These are phyloP conservation scores for Trichomalopsis sarcophagae DNA, from an alignment of 1,140 invertebrate species.

Conservation along the genomic window DNA sequence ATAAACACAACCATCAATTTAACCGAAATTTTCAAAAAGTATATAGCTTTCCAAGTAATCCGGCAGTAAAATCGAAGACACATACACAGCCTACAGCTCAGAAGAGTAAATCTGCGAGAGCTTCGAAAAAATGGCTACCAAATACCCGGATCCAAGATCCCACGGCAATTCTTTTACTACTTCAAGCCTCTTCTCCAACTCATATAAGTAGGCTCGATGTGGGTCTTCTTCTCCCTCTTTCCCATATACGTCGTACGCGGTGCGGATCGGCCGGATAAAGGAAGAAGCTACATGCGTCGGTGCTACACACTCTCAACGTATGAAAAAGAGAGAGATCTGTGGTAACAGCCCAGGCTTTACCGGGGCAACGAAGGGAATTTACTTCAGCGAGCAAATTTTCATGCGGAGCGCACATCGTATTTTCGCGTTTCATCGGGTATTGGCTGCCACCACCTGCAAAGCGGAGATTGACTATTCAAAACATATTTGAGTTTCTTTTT, in stretches of 20 bases:
- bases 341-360: background rate
- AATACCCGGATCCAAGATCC: constrained; percentile 18
- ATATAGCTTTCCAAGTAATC: no score
- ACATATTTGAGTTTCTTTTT: constrained; percentile 4
- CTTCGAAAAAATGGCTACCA: background rate
- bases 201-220: constrained; percentile 10
- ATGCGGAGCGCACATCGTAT: constrained; percentile 20
- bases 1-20: background rate
- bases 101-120: background rate
- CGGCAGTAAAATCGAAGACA: no score
- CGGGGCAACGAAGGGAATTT: constrained; percentile 11
- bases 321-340: background rate
- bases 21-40: no score
- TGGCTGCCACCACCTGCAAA: background rate
- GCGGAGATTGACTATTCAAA: constrained; percentile 39
- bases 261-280: background rate
- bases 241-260: background rate
- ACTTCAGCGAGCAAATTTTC: constrained; percentile 24
- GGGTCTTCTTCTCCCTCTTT: background rate
- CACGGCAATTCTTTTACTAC: constrained; percentile 21
- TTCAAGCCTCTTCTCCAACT: constrained; percentile 9
- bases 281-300: background rate
- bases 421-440: constrained; percentile 39
- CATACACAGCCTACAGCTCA: background rate
- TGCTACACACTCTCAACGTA: no score